Evolutionary conservation across 2,797 vertebrate species (phyloP).

Genomic region (Pachyuromys duprasi): DNA sequence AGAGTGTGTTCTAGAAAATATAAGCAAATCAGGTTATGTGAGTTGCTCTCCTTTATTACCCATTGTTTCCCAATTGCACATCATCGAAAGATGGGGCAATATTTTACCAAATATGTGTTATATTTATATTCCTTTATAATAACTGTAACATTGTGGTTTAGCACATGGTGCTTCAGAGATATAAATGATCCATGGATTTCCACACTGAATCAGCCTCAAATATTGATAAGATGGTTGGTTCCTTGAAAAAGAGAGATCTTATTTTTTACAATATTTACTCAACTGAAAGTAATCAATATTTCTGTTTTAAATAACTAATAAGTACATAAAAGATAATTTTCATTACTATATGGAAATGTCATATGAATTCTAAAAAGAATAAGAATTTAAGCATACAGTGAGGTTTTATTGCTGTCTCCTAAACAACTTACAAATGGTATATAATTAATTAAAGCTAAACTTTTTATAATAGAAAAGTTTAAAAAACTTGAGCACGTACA

Average conservation of each 20-base stretch:
- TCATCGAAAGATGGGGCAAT: too few species aligned
- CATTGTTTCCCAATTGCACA: too few species aligned
- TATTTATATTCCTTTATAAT: slow-evolving; percentile 60
- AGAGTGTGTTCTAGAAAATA: too few species aligned
- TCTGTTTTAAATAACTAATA: background rate
- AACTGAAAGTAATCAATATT: background rate
- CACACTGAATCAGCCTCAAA: background rate
- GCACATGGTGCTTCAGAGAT: background rate
- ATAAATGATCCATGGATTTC: background rate
- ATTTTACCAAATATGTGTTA: slow-evolving; percentile 78
- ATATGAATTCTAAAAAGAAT: background rate
- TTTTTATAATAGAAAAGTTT: background rate
- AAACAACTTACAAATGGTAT: background rate
- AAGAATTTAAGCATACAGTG: background rate
- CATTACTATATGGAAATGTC: background rate
- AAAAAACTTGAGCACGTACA: background rate
- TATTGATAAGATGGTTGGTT: background rate
- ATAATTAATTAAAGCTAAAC: slow-evolving; percentile 8
- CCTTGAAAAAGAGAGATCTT: background rate
- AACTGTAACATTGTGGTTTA: background rate
- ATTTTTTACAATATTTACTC: background rate
- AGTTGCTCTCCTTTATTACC: too few species aligned
- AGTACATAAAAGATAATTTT: background rate
- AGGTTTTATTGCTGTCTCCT: background rate
- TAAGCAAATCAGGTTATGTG: too few species aligned